Evolutionary conservation across 2,888 invertebrate species (phyloP).

Genomic region (Hofmannophila pseudospretella): DNA sequence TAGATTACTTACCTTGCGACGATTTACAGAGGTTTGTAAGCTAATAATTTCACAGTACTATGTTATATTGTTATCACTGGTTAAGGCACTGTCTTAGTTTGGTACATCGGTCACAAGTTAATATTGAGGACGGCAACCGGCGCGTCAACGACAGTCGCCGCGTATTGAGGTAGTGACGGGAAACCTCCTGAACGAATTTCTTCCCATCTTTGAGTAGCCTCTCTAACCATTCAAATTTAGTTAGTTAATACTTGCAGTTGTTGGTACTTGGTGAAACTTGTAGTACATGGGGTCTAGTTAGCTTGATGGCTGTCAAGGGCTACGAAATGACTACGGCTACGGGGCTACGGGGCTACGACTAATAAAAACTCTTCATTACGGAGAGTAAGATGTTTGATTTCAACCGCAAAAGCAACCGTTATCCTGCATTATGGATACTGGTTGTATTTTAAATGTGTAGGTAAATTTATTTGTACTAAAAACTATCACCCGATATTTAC

Average conservation of each 20-base stretch:
- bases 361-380: conserved; percentile 12
- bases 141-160: conserved; percentile 16
- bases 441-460: too few relatives aligned
- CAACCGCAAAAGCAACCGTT: too few relatives aligned
- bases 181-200: too few relatives aligned
- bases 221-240: too few relatives aligned
- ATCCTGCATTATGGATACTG: too few relatives aligned
- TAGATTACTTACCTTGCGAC: conserved; percentile 5
- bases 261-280: too few relatives aligned
- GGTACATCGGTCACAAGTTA: conserved; percentile 21
- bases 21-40: background rate
- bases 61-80: conserved; percentile 21
- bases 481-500: too few relatives aligned
- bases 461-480: too few relatives aligned
- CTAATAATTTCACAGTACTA: conserved; percentile 12
- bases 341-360: conserved; percentile 2
- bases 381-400: conserved; percentile 2
- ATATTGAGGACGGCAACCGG: conserved; percentile 20
- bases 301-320: conserved; percentile 6
- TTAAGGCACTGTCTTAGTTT: conserved; percentile 35
- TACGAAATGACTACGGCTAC: too few relatives aligned
- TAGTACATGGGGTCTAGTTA: conserved; percentile 14
- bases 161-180: conserved; percentile 11
- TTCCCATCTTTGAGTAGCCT: too few relatives aligned
- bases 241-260: too few relatives aligned